These are phyloP conservation scores for Calcarius lapponicus DNA, from an alignment of 2,797 vertebrate species.

Conservation along the genomic window DNA sequence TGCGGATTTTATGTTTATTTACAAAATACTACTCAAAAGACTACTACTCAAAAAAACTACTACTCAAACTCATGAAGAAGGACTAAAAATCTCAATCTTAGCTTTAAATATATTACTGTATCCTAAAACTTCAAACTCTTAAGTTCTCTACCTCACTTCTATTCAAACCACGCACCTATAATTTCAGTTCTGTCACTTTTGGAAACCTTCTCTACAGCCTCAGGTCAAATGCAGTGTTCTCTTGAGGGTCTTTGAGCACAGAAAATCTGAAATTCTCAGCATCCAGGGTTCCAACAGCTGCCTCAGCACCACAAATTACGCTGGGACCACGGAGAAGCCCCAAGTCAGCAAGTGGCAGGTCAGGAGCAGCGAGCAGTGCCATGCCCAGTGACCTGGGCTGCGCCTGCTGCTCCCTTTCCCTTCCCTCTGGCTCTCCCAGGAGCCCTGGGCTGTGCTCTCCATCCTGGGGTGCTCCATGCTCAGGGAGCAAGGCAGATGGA, in stretches of 20 bases:
- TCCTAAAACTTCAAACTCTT: not conserved
- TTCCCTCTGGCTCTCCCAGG: not conserved
- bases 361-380: not conserved
- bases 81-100: not conserved
- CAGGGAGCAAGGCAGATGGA: not conserved
- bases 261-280: too few species aligned
- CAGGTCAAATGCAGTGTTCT: not conserved
- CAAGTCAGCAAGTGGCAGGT: not conserved
- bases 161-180: not conserved
- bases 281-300: not conserved
- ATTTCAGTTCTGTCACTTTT: not conserved
- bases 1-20: too few species aligned
- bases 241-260: not conserved
- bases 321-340: not conserved
- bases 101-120: not conserved
- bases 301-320: not conserved
- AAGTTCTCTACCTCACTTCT: not conserved
- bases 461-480: accelerated
- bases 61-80: not conserved
- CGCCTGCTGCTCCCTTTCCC: not conserved
- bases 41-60: too few species aligned
- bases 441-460: not conserved
- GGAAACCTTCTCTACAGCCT: not conserved
- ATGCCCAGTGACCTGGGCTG: accelerated
- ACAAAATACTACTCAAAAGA: too few species aligned